Base-by-base conservation (phyloP, 2,113 vertebrate genomes). In the Malurus melanocephalus region DNA sequence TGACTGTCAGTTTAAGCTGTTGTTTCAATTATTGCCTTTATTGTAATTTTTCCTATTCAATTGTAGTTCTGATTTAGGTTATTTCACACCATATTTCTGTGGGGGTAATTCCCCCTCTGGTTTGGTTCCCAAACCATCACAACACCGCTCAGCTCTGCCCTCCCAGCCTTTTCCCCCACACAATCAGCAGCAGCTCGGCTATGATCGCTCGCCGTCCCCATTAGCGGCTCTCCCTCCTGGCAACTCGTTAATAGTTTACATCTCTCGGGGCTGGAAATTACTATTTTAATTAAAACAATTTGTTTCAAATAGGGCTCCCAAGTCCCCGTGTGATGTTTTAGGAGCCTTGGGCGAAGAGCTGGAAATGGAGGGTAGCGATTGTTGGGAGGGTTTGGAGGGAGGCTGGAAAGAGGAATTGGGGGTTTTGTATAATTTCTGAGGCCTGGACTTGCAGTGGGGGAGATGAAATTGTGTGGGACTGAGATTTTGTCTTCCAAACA, bases 211-310 rank as follows among this genome's bases (percentile, higher is more conserved):
- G 28, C 90, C 85, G 90, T 95, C 91, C 93, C 94, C 89, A 80
- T 95, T 80, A 96, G 91, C 4, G 46, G 32, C 92, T 94, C 94
- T 94, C 93, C 94, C 95, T 94, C 91, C 94, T 73, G 95, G 96
- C 95, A 95, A 27, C 71, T 94, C 71, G 87, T 89, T 93, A 93
- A 96, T 91, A 93, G 92, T 95, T 96, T 94, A 53, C 92, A 75
- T 94, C 96, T 96, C 96, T 89, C 16, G 68, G 80, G 96, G 90
- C 85, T 92, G 92, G 78, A 87, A 96, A 96, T 95, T 88, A 94
- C 93, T 95, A 64, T 66, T 94, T 95, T 96, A 96, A 96, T 96
- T 96, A 96, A 96, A 96, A 94, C 95, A 92, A 93, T 96, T 96
- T 96, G 93, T 95, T 96, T 95, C 67, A 85, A 93, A 92, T 76